Evolutionary conservation across 2,113 vertebrate species (phyloP), one percentile per base, ranked within the genome.

Genomic region (Rhombomys opimus): DNA sequence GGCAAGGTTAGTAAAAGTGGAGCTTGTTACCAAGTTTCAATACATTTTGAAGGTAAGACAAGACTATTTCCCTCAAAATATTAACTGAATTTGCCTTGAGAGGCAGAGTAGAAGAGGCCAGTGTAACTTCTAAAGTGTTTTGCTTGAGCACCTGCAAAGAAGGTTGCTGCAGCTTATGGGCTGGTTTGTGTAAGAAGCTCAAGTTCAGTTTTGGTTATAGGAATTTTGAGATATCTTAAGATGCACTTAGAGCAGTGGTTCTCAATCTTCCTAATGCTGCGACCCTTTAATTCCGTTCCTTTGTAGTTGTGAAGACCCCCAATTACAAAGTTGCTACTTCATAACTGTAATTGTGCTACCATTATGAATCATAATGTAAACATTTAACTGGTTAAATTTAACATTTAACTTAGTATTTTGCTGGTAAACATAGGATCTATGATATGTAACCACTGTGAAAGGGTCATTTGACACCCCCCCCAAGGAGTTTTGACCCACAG

Each of bases 41-140:
- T 92, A 23, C 82, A 88, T 93, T 91, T 94, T 87, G 63, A 90
- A 65, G n/a, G 7, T 90, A 87, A 38, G 54, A 20, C 67, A 92
- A 80, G 41, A 86, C 12, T 23, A 65, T 92, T 75, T 96, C 38
- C 38, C 91, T 3, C 32, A 80, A 52, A 65, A 46, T 67, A 35
- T 50, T 96, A 68, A 20, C 6, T 94, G 7, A 6, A 35, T 61
- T 18, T 90, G 32, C 65, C 52, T 20, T 76, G 67, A 72, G 50
- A 76, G n/a, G 57, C 50, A 94, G 27, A 70, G 9, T 30, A 82
- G 57, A 85, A 92, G 63, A 85, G 52, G n/a, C 57, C 70, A 35
- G 30, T 54, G n/a, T 65, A 76, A 73, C 38, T 90, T 20, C 50
- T 94, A 54, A 57, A 38, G 73, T 75, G 46, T 82, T 38, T 61